Evolutionary conservation across 1,140 invertebrate genomes (phyloP), one percentile per base, ranked within the genome.

Genomic region (Hesperophylax magnus): DNA sequence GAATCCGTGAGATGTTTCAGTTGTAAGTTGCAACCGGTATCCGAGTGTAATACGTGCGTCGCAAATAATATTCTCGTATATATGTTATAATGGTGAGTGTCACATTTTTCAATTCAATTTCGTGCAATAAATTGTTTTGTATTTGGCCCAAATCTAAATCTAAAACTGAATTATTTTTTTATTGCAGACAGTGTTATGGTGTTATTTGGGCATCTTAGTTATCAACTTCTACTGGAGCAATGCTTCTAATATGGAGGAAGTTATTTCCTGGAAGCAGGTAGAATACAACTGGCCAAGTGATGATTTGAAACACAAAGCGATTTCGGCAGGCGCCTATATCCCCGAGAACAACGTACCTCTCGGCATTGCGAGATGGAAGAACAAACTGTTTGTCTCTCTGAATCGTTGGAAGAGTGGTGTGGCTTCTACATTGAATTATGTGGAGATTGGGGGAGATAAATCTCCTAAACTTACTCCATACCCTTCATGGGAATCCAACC

Each of bases 321-420:
- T 94, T 8, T 87, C 90, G n/a, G 90, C 87, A 54, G 92, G 92
- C 24, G 87, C 90, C 81, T 96, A 93, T 86, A 89, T 95, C 9
- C 91, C 90, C 24, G 91, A 90, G 76, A 93, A 96, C 85, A 95
- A 95, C 87, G 85, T 95, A 79, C 94, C 94, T 1, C 87, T 95
- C 17, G 95, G 95, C 24, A 74, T 96, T 72, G 93, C 92, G 47
- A 89, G 93, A 58, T 96, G 94, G 94, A 90, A 92, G 75, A 92
- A 96, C 86, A 95, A 95, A 90, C 84, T 96, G 65, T 96, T 96
- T 85, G 88, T 96, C 60, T 95, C 95, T 3, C 91, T 95, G 8
- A 94, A 94, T 56, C 92, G 93, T 88, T 95, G 94, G 94, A 95
- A 94, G 85, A 90, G 91, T 22, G 94, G 94, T 4, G 93, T 95